These are phyloP conservation scores for Sorex araneus DNA, from an alignment of 2,113 vertebrate genomes.

Conservation along the genomic window DNA sequence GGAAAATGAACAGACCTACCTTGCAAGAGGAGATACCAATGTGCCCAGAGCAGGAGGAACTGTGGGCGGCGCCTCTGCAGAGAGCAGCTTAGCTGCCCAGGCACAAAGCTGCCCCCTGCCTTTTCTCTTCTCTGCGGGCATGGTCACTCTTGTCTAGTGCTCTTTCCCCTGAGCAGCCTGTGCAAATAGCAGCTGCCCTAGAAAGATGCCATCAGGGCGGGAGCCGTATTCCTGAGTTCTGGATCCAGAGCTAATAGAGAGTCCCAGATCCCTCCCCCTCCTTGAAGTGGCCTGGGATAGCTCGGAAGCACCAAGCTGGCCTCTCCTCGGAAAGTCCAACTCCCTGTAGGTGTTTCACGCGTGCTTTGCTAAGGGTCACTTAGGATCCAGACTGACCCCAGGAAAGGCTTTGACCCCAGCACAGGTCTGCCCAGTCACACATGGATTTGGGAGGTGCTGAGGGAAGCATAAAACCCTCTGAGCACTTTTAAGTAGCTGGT, in stretches of 20 bases:
- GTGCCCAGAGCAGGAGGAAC: fast-evolving
- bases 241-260: background rate
- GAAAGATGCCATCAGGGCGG: background rate
- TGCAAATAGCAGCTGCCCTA: background rate
- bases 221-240: background rate
- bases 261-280: background rate
- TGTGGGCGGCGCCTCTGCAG: no score
- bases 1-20: fast-evolving
- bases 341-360: background rate
- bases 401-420: background rate
- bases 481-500: constrained; percentile 32
- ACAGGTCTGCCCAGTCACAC: background rate
- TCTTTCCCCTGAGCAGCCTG: background rate
- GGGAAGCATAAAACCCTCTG: background rate
- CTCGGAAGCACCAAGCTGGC: constrained; percentile 12
- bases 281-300: background rate
- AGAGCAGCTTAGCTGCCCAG: no score
- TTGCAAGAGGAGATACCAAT: background rate
- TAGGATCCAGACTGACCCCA: constrained; percentile 44
- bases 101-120: background rate
- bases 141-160: background rate
- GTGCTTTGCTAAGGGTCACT: constrained; percentile 33
- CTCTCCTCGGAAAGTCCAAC: background rate
- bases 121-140: background rate
- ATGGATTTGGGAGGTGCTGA: background rate